These are phyloP conservation scores for Arge pagana DNA, from an alignment of 2,888 invertebrate species.

Conservation along the genomic window DNA sequence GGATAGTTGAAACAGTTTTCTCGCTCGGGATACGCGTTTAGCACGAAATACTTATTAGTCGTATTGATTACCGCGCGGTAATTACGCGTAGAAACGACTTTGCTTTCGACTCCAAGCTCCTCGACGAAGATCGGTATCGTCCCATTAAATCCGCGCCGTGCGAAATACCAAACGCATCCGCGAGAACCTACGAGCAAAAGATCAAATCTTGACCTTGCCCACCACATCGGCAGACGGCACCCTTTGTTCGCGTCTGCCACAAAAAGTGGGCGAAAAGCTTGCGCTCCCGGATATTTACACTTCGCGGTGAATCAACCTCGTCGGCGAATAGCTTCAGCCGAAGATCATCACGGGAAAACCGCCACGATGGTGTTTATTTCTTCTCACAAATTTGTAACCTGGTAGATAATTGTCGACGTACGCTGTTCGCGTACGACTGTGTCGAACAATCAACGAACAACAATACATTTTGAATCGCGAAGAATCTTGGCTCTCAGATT, in stretches of 20 bases:
- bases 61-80: constrained; percentile 20
- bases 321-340: too few relatives aligned
- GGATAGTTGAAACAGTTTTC: constrained; percentile 11
- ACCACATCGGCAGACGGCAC: too few relatives aligned
- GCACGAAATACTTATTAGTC: constrained; percentile 13
- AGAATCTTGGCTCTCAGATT: too few relatives aligned
- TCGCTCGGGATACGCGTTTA: constrained; percentile 9
- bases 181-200: background rate
- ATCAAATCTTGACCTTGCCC: background rate
- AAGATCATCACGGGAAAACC: too few relatives aligned
- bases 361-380: too few relatives aligned
- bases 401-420: too few relatives aligned
- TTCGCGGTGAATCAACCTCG: background rate
- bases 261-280: background rate
- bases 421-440: too few relatives aligned
- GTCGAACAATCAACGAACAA: too few relatives aligned
- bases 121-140: constrained; percentile 6
- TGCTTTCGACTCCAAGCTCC: constrained; percentile 2
- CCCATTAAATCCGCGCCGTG: background rate
- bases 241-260: background rate
- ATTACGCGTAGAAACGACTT: constrained; percentile 1
- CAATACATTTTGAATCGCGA: too few relatives aligned
- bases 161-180: background rate
- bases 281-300: background rate
- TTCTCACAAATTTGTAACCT: too few relatives aligned